phyloP scores from a whole-genome alignment of 1,140 invertebrate species.

The Aphaenogaster ashmeadi region DNA sequence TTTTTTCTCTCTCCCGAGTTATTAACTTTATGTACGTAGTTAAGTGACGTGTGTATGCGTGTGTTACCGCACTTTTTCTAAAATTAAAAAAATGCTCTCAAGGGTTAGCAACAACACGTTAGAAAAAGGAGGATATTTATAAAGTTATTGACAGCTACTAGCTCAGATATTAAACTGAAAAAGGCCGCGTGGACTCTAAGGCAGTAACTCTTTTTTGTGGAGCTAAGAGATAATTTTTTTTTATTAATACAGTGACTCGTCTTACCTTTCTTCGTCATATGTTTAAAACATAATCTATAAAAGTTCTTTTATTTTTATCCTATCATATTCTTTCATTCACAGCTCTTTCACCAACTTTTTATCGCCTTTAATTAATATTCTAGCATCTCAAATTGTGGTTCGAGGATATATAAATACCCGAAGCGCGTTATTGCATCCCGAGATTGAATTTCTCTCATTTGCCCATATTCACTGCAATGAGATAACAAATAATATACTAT shows the following conservation, averaged over 20 bases:
- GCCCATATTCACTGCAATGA: slow-evolving; percentile 25
- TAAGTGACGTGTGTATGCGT: neutral
- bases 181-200: neutral
- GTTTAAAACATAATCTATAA: slow-evolving; percentile 25
- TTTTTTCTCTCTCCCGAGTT: neutral
- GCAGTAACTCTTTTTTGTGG: neutral
- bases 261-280: neutral
- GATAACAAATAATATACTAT: slow-evolving; percentile 33
- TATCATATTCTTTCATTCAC: neutral
- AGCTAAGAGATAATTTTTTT: neutral
- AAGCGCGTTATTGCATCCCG: slow-evolving; percentile 18
- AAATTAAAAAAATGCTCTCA: slow-evolving; percentile 27
- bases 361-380: slow-evolving; percentile 53
- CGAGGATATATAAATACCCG: slow-evolving; percentile 37
- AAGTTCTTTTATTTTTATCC: slow-evolving; percentile 37
- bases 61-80: slow-evolving; percentile 2
- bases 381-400: slow-evolving; percentile 29
- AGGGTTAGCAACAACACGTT: slow-evolving; percentile 29
- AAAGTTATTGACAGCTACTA: slow-evolving; percentile 20
- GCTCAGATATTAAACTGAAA: slow-evolving; percentile 16
- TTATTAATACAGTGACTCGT: neutral
- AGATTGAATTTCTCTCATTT: slow-evolving; percentile 49
- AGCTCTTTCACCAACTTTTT: neutral
- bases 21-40: neutral
- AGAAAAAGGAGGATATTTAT: slow-evolving; percentile 44